Percentiles rank a stretch among this genome's conserved stretches.
These are phyloP conservation scores for Wasmannia auropunctata DNA, from an alignment of 1,140 invertebrate species.

Conservation along the genomic window DNA sequence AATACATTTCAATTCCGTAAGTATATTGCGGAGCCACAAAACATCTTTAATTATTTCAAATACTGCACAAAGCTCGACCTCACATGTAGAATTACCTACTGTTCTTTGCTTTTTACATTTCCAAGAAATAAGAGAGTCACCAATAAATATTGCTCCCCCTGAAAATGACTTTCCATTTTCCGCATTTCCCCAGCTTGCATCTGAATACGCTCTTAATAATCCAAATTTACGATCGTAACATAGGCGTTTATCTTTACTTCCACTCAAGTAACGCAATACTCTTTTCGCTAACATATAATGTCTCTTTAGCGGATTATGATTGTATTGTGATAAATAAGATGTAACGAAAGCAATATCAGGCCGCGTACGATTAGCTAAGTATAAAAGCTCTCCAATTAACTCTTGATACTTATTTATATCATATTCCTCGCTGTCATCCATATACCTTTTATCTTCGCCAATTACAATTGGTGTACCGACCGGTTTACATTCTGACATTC, in stretches of 20 bases:
- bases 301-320: not conserved
- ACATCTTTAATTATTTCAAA: not conserved
- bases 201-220: no score
- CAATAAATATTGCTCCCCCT: conserved; percentile 14
- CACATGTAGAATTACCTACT: not conserved
- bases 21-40: not conserved
- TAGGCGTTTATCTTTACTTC: no score
- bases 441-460: not conserved
- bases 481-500: not conserved
- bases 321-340: conserved; percentile 22
- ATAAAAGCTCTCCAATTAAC: not conserved
- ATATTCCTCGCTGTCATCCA: not conserved
- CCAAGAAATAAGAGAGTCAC: not conserved
- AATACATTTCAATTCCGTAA: not conserved
- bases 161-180: conserved; percentile 19
- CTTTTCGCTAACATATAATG: not conserved
- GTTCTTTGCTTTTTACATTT: not conserved
- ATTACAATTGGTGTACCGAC: not conserved
- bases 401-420: not conserved
- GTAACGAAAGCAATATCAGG: conserved; percentile 9
- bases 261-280: not conserved
- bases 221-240: no score
- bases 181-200: conserved; percentile 46
- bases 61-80: not conserved
- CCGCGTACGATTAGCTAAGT: not conserved